Evolutionary conservation across 1,140 invertebrate species (phyloP).

Genomic region (Eulimnadia texana): DNA sequence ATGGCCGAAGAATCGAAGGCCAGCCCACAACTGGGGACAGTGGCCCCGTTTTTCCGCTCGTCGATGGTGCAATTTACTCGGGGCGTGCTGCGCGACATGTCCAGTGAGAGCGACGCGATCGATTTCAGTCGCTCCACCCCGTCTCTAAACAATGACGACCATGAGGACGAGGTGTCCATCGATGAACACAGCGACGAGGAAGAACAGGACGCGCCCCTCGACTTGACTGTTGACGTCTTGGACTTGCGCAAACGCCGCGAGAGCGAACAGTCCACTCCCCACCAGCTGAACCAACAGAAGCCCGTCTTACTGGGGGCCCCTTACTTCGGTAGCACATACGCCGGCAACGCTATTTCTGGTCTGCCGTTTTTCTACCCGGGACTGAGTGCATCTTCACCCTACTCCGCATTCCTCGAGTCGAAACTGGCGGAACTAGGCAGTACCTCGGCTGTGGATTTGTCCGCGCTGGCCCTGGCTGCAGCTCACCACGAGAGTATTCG

Average conservation of each 20-base stretch:
- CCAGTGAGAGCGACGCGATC: constrained; percentile 15
- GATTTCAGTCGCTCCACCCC: not conserved
- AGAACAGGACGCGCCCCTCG: constrained; percentile 44
- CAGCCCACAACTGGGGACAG: constrained; percentile 7
- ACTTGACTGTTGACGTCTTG: constrained; percentile 65
- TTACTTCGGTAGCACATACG: constrained; percentile 5
- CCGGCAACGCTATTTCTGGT: not conserved
- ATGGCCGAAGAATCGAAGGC: constrained; percentile 3
- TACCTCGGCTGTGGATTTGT: constrained; percentile 12
- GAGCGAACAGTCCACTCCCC: not conserved
- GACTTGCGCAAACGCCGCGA: constrained; percentile 58
- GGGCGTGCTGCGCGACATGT: constrained; percentile 18
- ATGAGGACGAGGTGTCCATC: constrained; percentile 5
- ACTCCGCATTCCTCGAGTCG: constrained; percentile 5
- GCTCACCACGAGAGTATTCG: constrained; percentile 17
- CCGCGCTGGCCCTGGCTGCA: constrained; percentile 18
- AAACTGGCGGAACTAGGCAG: constrained; percentile 6
- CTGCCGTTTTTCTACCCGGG: constrained; percentile 13
- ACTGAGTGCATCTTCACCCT: not conserved
- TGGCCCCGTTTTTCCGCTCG: not conserved
- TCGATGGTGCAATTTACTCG: not conserved
- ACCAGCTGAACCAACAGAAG: constrained; percentile 1
- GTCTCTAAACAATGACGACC: not conserved
- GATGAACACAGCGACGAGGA: constrained; percentile 16
- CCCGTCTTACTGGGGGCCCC: constrained; percentile 1